Percentiles rank a stretch among this genome's conserved stretches.
Evolutionary conservation across 2,797 vertebrate genomes (phyloP).

Genomic region (Pangasius krempfi): DNA sequence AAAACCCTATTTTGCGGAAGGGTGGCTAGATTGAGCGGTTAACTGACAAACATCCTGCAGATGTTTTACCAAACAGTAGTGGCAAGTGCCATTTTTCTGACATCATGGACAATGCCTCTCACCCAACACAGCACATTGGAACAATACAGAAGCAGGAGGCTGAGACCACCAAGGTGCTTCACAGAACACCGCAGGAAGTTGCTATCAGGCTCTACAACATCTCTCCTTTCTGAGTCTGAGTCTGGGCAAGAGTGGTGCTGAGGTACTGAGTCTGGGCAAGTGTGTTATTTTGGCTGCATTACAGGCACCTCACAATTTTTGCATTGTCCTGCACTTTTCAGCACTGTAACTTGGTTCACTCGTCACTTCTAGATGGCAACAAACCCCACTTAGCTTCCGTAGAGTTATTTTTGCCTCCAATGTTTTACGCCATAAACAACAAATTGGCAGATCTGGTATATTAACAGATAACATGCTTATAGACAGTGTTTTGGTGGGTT

Average conservation of each 20-base stretch:
- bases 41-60: no score
- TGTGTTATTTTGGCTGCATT: background rate
- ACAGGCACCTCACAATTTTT: background rate
- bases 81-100: no score
- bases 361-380: background rate
- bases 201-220: background rate
- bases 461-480: no score
- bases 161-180: background rate
- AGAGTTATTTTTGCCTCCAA: no score
- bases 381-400: no score
- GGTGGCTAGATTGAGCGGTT: no score
- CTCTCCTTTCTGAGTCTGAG: no score
- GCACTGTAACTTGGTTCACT: background rate
- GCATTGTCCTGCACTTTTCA: background rate
- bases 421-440: no score
- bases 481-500: no score
- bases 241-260: background rate
- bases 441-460: no score
- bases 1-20: no score
- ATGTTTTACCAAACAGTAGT: no score
- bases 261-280: background rate
- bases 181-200: background rate
- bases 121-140: background rate
- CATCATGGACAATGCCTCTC: background rate
- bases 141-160: background rate